These are phyloP conservation scores for Leucopternis melanops DNA, from an alignment of 2,113 vertebrate species.

Conservation along the genomic window DNA sequence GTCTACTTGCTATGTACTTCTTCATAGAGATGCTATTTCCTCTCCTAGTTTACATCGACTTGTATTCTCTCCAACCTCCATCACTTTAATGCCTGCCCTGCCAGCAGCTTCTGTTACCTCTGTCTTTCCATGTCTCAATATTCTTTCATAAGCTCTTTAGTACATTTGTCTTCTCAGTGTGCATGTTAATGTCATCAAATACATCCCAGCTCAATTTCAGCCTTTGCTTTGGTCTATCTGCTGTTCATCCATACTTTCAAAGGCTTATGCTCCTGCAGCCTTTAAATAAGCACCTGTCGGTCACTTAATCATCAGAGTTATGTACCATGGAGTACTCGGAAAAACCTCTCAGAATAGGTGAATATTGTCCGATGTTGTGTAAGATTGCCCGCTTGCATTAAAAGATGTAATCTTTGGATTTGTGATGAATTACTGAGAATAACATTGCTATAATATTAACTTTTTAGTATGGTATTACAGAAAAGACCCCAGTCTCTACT, in stretches of 20 bases:
- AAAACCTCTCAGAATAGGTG: neutral
- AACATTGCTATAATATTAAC: neutral
- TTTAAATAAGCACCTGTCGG: neutral
- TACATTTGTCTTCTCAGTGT: neutral
- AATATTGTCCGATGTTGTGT: neutral
- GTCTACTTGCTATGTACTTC: neutral
- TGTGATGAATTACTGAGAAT: neutral
- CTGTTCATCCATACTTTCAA: neutral
- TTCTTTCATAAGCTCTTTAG: neutral
- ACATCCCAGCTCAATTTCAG: neutral
- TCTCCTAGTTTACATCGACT: neutral
- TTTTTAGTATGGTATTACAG: neutral
- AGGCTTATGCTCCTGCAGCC: neutral
- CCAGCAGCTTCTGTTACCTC: neutral
- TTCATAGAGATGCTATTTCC: neutral
- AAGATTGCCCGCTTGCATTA: neutral
- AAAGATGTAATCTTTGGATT: neutral
- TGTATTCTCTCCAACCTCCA: neutral
- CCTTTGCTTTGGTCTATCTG: neutral
- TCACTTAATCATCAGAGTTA: neutral
- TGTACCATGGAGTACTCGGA: neutral
- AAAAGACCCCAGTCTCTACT: neutral
- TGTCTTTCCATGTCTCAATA: neutral
- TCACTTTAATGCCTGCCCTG: neutral
- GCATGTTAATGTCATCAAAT: neutral